phyloP scores from a whole-genome alignment of 37 sponge, comb jelly and placozoan genomes.

The Beroe ovata region DNA sequence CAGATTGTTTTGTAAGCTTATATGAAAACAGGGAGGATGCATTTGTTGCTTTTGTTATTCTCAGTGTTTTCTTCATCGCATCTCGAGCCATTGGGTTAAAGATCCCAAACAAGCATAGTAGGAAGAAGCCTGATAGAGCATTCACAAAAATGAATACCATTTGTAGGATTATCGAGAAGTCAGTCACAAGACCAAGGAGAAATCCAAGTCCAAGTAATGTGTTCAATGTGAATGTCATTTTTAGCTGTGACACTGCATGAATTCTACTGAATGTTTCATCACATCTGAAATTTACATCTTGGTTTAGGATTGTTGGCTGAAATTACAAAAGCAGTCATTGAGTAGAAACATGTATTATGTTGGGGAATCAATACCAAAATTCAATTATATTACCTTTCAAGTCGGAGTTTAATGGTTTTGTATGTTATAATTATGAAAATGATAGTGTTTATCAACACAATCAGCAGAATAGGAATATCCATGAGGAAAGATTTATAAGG shows the following conservation, averaged over 20 bases:
- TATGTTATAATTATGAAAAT: neutral
- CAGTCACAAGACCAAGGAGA: conserved; percentile 38
- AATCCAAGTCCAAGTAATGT: conserved; percentile 10
- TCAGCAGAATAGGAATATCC: neutral
- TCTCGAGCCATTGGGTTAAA: conserved; percentile 22
- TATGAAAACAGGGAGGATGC: neutral
- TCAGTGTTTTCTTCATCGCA: neutral
- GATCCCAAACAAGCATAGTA: conserved; percentile 44
- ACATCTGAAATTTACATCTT: conserved; percentile 20
- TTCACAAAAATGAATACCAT: conserved; percentile 11
- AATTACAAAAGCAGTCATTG: no score
- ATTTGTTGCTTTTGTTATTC: neutral
- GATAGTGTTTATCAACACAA: neutral
- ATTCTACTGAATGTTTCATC: neutral
- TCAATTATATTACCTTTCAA: neutral
- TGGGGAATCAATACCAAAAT: no score
- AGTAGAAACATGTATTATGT: no score
- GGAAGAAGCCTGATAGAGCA: conserved; percentile 18
- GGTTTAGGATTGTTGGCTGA: no score
- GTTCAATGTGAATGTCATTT: conserved; percentile 53
- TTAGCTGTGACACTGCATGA: conserved; percentile 5
- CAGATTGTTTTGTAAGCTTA: neutral
- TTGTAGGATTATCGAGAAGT: neutral
- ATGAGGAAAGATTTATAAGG: neutral
- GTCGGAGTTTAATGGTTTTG: neutral